A percentile compares a stretch with the other conserved stretches of the same genome.
These are phyloP conservation scores for Pteropus rufus DNA, from an alignment of 2,797 vertebrate species.

Conservation along the genomic window DNA sequence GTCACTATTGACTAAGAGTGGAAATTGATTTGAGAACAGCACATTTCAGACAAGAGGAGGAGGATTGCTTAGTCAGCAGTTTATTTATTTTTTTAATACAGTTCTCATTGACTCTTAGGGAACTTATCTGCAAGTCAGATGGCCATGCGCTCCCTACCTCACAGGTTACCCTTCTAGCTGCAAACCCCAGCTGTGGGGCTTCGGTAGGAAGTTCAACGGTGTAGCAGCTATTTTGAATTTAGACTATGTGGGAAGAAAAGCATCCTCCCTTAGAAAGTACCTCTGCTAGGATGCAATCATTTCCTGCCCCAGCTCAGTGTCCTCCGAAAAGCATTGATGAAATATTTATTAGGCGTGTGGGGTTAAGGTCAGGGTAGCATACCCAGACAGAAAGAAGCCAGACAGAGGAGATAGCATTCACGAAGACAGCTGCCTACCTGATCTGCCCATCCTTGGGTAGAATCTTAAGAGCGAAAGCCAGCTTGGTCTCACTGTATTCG, in stretches of 20 bases:
- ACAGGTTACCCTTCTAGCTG: neutral
- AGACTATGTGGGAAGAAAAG: neutral
- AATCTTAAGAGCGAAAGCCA: neutral
- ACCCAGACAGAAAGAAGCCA: neutral
- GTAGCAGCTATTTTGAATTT: neutral
- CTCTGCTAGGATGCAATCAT: neutral
- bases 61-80: neutral
- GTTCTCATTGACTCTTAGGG: neutral
- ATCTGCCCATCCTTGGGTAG: neutral
- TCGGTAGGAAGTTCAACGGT: neutral
- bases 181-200: neutral
- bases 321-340: neutral
- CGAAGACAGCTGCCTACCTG: neutral
- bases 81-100: neutral
- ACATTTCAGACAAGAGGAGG: neutral
- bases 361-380: neutral
- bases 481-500: fast-evolving
- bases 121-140: neutral
- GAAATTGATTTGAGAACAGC: neutral
- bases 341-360: neutral
- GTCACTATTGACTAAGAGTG: neutral
- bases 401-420: neutral
- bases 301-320: neutral
- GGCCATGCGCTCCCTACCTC: neutral
- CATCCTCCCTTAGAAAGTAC: too few relatives aligned